A percentile compares a stretch with the other conserved stretches of the same genome.
These are phyloP conservation scores for Vanessa cardui DNA, from an alignment of 2,888 invertebrate genomes.

Conservation along the genomic window DNA sequence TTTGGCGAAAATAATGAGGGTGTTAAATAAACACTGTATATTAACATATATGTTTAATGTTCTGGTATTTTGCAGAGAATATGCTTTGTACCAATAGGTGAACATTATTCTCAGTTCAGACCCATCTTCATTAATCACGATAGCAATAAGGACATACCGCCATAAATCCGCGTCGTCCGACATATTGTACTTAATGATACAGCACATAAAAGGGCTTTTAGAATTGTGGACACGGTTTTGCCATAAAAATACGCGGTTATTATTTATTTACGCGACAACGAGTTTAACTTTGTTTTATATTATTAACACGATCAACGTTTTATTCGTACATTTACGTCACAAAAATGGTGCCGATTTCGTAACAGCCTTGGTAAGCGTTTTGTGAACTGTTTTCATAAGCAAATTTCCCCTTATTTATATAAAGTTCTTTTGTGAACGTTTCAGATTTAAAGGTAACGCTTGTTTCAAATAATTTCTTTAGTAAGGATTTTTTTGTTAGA, in stretches of 20 bases:
- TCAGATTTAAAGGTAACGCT: too few species aligned
- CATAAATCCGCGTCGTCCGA: slow-evolving; percentile 60
- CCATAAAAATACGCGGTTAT: slow-evolving; percentile 22
- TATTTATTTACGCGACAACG: slow-evolving; percentile 24
- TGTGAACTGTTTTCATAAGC: slow-evolving; percentile 18
- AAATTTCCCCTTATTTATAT: slow-evolving; percentile 16
- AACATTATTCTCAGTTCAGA: slow-evolving; percentile 24
- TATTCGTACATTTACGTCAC: not conserved
- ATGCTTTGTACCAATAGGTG: slow-evolving; percentile 11
- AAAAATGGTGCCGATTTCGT: slow-evolving; percentile 13
- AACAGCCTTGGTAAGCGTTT: slow-evolving; percentile 23
- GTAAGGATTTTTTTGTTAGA: too few species aligned
- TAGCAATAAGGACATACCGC: slow-evolving; percentile 63
- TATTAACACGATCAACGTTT: not conserved
- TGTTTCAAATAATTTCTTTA: too few species aligned
- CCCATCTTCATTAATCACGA: slow-evolving; percentile 65
- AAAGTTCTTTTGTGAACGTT: too few species aligned
- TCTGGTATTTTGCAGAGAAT: too few species aligned
- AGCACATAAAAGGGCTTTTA: slow-evolving; percentile 56
- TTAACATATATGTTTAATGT: too few species aligned
- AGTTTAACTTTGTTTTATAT: slow-evolving; percentile 5
- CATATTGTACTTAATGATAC: slow-evolving; percentile 64
- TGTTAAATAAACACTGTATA: too few species aligned
- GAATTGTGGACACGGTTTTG: slow-evolving; percentile 17
- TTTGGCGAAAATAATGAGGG: too few species aligned